Conservation (phyloP, 2,113 vertebrate genomes). For the Dicaeum eximium region DNA sequence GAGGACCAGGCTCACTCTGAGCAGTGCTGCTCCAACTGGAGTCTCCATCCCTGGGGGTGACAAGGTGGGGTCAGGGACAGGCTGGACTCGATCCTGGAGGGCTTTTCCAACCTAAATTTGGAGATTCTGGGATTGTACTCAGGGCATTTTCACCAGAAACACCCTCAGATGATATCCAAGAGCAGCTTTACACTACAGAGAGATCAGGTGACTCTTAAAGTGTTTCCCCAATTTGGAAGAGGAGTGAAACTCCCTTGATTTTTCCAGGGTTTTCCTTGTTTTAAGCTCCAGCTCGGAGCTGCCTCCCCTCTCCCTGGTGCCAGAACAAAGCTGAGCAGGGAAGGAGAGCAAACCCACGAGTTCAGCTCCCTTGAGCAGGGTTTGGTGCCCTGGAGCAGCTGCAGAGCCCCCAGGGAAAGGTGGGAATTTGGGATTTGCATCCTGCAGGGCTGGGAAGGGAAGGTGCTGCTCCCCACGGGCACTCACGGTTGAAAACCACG, state of each 20-base stretch:
- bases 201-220: fast-evolving
- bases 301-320: background rate
- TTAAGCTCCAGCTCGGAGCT: background rate
- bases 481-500: conserved; percentile 92
- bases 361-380: background rate
- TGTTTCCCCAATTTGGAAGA: background rate
- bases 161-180: fast-evolving
- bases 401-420: background rate
- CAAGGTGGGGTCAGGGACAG: background rate
- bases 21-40: background rate
- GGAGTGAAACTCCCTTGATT: background rate
- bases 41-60: background rate
- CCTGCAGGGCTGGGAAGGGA: background rate
- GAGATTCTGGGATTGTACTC: background rate
- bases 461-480: background rate
- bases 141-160: background rate
- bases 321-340: background rate
- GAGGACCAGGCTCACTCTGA: background rate
- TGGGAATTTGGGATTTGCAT: background rate
- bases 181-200: background rate
- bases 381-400: background rate
- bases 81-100: background rate
- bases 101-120: background rate
- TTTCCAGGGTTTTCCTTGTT: background rate
- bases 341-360: background rate